Conservation (phyloP, 1,140 invertebrate species). For the Apis cerana region DNA sequence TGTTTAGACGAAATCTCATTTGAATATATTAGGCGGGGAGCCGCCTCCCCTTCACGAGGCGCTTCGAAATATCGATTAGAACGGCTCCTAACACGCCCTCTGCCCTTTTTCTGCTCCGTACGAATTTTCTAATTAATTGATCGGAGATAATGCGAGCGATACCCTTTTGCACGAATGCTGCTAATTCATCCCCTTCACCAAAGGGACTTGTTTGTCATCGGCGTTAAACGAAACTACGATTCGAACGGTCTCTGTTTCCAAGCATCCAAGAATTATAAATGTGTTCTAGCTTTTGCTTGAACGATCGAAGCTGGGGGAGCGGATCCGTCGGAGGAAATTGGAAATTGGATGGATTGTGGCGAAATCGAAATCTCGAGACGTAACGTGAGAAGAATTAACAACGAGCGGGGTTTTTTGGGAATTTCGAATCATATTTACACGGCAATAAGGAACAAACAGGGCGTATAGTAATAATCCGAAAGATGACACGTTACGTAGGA, state of each 20-base stretch:
- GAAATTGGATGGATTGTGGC: not conserved
- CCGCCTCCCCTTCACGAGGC: conserved; percentile 19
- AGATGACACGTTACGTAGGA: conserved; percentile 26
- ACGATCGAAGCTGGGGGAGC: not conserved
- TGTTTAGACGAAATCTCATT: conserved; percentile 72
- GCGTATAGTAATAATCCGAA: conserved; percentile 46
- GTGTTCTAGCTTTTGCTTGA: not conserved
- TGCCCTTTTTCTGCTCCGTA: not conserved
- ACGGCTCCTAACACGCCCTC: conserved; percentile 1
- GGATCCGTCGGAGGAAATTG: not conserved
- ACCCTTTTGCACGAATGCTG: conserved; percentile 7
- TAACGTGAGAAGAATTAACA: not conserved
- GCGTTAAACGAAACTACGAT: not conserved
- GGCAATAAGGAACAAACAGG: conserved; percentile 17
- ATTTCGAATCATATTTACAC: conserved; percentile 26
- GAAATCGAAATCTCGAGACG: too few relatives aligned
- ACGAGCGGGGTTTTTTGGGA: conserved; percentile 2
- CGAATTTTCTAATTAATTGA: conserved; percentile 43
- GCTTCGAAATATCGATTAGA: conserved; percentile 60
- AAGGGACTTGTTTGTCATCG: not conserved
- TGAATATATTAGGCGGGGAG: conserved; percentile 66
- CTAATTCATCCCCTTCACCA: conserved; percentile 6
- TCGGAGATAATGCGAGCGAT: conserved; percentile 21
- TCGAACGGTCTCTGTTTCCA: not conserved
- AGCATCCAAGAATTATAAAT: not conserved